Percentiles rank a stretch among this genome's conserved stretches.
Evolutionary conservation across 2,113 vertebrate genomes (phyloP).

Genomic region (Macrotus californicus): DNA sequence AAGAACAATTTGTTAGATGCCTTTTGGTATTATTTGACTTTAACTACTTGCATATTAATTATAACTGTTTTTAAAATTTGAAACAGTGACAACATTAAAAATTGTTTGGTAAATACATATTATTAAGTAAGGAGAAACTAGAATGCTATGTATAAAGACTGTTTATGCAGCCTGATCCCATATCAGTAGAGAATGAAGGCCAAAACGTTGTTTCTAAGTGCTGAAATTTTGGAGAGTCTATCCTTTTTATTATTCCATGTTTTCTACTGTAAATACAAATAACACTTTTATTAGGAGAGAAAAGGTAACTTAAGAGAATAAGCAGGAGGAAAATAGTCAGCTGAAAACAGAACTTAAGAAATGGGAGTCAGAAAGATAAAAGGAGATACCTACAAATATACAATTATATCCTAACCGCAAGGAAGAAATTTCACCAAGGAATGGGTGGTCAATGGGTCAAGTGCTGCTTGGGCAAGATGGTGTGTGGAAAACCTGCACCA

Average conservation of each 20-base stretch:
- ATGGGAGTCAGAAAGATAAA: not conserved
- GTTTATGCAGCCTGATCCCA: not conserved
- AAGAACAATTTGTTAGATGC: not conserved
- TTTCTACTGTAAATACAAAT: not conserved
- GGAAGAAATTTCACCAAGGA: not conserved
- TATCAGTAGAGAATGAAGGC: not conserved
- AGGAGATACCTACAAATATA: not conserved
- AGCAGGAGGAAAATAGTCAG: not conserved
- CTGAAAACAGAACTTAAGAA: not conserved
- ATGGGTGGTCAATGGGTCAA: not conserved
- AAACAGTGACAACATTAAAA: conserved; percentile 2
- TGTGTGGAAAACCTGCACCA: not conserved
- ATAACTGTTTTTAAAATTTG: not conserved
- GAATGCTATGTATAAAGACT: not conserved
- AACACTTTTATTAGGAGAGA: not conserved
- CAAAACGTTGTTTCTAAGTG: not conserved
- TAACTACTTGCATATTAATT: not conserved
- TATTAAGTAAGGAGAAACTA: not conserved
- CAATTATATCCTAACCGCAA: not conserved
- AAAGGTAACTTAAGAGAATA: not conserved
- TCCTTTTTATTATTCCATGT: not conserved
- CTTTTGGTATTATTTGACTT: not conserved
- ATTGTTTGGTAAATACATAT: not conserved
- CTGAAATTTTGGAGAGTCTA: not conserved
- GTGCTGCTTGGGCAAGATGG: not conserved